A percentile compares a stretch with the other conserved stretches of the same genome.
Conservation (phyloP, 35 echinoderm and acorn worm genomes). For the Heliocidaris tuberculata region DNA sequence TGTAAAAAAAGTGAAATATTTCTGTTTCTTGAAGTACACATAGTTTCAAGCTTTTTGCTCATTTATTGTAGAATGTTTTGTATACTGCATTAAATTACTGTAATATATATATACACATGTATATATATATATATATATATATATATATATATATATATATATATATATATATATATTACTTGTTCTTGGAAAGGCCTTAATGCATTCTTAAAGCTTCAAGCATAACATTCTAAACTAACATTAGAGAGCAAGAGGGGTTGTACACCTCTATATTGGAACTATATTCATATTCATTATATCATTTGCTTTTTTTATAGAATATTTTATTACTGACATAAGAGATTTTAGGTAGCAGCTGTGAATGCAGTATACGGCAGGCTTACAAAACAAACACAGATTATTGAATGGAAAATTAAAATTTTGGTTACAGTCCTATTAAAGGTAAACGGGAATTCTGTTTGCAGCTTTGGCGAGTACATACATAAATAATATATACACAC, state of each 20-base stretch:
- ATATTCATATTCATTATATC: neutral
- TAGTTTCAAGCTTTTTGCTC: no score
- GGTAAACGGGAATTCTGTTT: neutral
- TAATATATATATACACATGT: no score
- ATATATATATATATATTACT: no score
- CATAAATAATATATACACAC: constrained; percentile 18
- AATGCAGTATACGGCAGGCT: neutral
- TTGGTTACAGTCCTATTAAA: neutral
- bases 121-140: no score
- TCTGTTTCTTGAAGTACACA: no score
- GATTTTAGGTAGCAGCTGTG: neutral
- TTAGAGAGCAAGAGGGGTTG: neutral
- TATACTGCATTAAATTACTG: no score
- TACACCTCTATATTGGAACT: neutral
- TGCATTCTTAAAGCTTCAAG: no score
- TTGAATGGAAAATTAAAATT: neutral
- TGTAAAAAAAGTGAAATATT: no score
- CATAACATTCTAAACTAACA: neutral
- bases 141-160: no score
- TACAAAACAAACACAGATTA: neutral
- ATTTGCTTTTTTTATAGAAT: neutral
- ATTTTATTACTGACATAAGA: neutral
- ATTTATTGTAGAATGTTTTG: no score
- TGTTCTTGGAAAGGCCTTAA: no score
- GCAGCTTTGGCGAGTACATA: neutral